A percentile compares a stretch with the other conserved stretches of the same genome.
Conservation (phyloP, 2,888 invertebrate species). For the Drosophila prolongata region DNA sequence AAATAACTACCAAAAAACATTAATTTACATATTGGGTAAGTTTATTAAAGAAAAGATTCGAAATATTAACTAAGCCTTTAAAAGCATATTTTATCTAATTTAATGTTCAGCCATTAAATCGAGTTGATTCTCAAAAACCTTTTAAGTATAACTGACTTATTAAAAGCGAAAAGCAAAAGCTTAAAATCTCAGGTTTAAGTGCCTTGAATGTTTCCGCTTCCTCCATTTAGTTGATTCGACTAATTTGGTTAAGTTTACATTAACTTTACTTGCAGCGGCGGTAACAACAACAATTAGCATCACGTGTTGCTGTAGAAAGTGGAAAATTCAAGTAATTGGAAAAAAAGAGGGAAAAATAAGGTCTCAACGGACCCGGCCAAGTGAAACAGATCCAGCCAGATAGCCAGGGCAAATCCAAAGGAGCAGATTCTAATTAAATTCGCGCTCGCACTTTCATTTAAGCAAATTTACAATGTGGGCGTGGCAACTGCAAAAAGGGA, state of each 20-base stretch:
- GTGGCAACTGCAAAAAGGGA: constrained; percentile 13
- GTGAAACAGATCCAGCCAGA: constrained; percentile 54
- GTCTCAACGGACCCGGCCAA: constrained; percentile 14
- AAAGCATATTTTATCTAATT: too few species aligned
- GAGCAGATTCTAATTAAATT: constrained; percentile 78
- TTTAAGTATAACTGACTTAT: background rate
- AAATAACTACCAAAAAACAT: too few species aligned
- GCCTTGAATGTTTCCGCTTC: background rate
- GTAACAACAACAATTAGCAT: constrained; percentile 30
- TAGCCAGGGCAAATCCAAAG: constrained; percentile 47
- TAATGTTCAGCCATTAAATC: background rate
- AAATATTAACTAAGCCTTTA: too few species aligned
- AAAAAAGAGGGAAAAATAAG: constrained; percentile 19
- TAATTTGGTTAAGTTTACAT: constrained; percentile 59
- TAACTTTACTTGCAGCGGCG: constrained; percentile 28
- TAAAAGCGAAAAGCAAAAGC: background rate
- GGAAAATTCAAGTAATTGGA: constrained; percentile 33
- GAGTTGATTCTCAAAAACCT: too few species aligned
- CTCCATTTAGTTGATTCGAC: constrained; percentile 53
- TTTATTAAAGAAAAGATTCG: too few species aligned
- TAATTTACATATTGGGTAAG: too few species aligned
- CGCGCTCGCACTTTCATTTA: constrained; percentile 76
- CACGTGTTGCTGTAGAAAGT: constrained; percentile 59
- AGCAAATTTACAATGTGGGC: constrained; percentile 69
- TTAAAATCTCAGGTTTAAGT: background rate